A percentile compares a stretch with the other conserved stretches of the same genome.
phyloP scores from a whole-genome alignment of 1,140 invertebrate genomes.

The Linepithema humile region DNA sequence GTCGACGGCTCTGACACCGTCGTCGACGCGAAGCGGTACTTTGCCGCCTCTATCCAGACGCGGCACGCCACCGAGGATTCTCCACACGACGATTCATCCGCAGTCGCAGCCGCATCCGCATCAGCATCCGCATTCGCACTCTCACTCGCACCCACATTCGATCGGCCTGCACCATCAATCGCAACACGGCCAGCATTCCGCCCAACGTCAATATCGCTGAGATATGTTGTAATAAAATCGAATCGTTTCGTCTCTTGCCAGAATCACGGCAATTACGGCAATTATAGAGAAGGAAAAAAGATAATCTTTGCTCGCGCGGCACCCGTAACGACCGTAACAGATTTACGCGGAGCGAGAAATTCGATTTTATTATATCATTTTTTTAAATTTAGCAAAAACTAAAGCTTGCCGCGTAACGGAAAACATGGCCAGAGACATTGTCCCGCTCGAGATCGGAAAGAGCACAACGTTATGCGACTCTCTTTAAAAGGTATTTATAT shows the following conservation, averaged over 20 bases:
- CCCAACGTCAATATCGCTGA: constrained; percentile 82
- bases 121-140: constrained; percentile 21
- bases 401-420: constrained; percentile 7
- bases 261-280: neutral
- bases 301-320: neutral
- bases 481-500: constrained; percentile 15
- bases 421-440: neutral
- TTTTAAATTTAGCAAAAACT: neutral
- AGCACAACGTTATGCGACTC: neutral
- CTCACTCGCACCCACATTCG: constrained; percentile 46
- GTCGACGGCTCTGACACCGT: constrained; percentile 74
- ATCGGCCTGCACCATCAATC: constrained; percentile 73
- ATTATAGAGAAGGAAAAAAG: neutral
- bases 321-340: too few species aligned
- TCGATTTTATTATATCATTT: neutral
- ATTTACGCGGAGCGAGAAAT: neutral
- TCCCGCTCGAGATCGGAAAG: neutral
- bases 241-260: neutral
- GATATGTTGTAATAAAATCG: neutral
- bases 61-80: constrained; percentile 70
- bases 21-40: constrained; percentile 60
- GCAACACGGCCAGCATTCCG: constrained; percentile 70
- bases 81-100: constrained; percentile 65
- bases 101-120: constrained; percentile 46
- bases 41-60: constrained; percentile 70